Base-by-base conservation (phyloP, 1,140 invertebrate genomes). In the Conus betulinus region DNA sequence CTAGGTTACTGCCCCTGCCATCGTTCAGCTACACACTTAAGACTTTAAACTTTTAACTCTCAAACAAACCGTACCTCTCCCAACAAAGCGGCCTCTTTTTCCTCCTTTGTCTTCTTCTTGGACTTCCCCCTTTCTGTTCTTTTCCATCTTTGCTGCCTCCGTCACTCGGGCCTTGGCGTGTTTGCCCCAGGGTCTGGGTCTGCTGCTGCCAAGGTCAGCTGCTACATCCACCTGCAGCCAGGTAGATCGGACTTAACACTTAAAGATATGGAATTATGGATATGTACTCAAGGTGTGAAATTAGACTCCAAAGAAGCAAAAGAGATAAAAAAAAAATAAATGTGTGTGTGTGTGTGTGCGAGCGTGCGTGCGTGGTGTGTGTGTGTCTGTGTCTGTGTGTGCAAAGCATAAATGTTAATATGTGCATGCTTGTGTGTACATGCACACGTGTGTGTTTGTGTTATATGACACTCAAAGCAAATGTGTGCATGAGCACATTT, bases 181-280 rank as follows among this genome's bases (percentile, higher is more conserved):
- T 90, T 95, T 94, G 94, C 98, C 99, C 98, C 98, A 98, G 2
- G 98, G 96, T 95, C 97, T 97, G n/a, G 98, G 97, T 95, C 98
- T 99, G 74, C 96, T 94, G 95, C 98, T 97, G 17, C 97, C 97
- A 96, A 99, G 96, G 88, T 97, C 96, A 13, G 96, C 96, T 95
- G 98, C 98, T 82, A 82, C 27, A 7, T 86, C 83, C n/a, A 90
- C 74, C 63, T 84, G 53, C 67, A 60, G n/a, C 17, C 60, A 63
- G 17, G 10, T 63, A 39, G 39, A 39, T 39, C 39, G 39, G 39
- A 39, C 39, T 39, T 39, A 1, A 39, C 39, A 1, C 39, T 39
- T 39, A 39, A 39, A 39, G 39, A 3, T 3, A 39, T 39, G 39
- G 39, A 39, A 39, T 39, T 39, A 39, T 39, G 39, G 39, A 39